Percentiles rank a stretch among this genome's conserved stretches.
These are phyloP conservation scores for Epinephelus cyanopodus DNA, from an alignment of 2,113 vertebrate species.

Conservation along the genomic window DNA sequence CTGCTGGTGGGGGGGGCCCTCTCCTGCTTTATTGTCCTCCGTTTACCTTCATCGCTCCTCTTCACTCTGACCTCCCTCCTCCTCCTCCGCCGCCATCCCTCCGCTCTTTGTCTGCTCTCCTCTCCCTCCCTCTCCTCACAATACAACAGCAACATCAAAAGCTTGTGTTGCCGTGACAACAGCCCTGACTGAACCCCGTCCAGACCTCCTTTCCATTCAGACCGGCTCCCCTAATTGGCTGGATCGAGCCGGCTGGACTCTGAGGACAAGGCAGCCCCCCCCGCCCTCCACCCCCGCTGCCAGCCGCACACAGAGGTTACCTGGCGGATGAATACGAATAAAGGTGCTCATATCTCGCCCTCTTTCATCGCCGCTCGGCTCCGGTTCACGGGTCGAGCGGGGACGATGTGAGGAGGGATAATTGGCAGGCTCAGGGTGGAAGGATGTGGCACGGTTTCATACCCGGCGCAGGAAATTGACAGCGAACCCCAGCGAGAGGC, in stretches of 20 bases:
- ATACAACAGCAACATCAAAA: slow-evolving; percentile 47
- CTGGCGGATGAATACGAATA: slow-evolving; percentile 39
- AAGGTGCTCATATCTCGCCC: neutral
- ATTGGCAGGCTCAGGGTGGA: slow-evolving; percentile 29
- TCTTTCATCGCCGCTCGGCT: slow-evolving; percentile 34
- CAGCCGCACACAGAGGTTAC: slow-evolving; percentile 8
- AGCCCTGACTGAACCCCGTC: slow-evolving; percentile 10
- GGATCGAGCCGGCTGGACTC: slow-evolving; percentile 12
- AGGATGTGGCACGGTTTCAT: neutral
- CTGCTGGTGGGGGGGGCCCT: neutral
- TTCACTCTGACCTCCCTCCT: slow-evolving; percentile 1
- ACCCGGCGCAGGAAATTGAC: slow-evolving; percentile 8
- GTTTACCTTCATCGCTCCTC: slow-evolving; percentile 6
- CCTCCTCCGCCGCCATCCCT: neutral
- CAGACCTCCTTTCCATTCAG: slow-evolving; percentile 16
- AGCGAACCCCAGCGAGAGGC: neutral
- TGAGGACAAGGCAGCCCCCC: neutral
- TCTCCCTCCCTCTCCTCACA: slow-evolving; percentile 13
- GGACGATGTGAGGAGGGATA: slow-evolving; percentile 14
- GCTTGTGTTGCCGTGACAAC: slow-evolving; percentile 59
- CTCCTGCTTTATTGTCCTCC: neutral
- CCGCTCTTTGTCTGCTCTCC: slow-evolving; percentile 19
- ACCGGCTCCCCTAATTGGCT: slow-evolving; percentile 56
- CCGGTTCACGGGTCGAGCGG: neutral
- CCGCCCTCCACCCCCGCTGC: neutral